Evolutionary conservation across 2,113 vertebrate genomes (phyloP).

Genomic region (Pardalotus punctatus): DNA sequence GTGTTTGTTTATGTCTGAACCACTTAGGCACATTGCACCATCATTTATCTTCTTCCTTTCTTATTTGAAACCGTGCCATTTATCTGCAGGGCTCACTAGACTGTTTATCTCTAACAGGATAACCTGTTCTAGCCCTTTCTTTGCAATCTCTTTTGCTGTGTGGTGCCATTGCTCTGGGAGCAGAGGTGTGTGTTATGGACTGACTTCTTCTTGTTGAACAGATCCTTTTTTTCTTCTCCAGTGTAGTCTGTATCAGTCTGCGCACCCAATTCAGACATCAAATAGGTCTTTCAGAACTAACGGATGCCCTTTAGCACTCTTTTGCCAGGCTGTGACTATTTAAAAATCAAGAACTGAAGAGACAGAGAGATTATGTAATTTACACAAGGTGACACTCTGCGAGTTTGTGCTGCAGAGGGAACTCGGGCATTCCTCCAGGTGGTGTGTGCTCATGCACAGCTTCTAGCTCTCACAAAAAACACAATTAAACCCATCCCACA

Average conservation of each 20-base stretch:
- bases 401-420: not conserved
- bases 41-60: not conserved
- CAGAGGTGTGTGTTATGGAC: not conserved
- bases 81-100: not conserved
- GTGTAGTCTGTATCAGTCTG: not conserved
- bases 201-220: not conserved
- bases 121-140: not conserved
- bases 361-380: not conserved
- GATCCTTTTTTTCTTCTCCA: not conserved
- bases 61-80: not conserved
- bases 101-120: not conserved
- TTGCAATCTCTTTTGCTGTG: not conserved
- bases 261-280: not conserved
- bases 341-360: not conserved
- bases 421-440: not conserved
- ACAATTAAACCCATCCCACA: not conserved
- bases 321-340: not conserved
- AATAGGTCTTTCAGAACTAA: not conserved
- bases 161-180: not conserved
- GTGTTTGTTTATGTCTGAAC: not conserved
- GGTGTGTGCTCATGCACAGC: rapidly evolving
- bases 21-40: not conserved
- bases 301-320: not conserved
- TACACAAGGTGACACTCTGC: not conserved
- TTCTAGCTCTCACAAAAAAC: not conserved